Conservation (phyloP, 2,888 invertebrate species). For the Oegoconia quadripuncta region DNA sequence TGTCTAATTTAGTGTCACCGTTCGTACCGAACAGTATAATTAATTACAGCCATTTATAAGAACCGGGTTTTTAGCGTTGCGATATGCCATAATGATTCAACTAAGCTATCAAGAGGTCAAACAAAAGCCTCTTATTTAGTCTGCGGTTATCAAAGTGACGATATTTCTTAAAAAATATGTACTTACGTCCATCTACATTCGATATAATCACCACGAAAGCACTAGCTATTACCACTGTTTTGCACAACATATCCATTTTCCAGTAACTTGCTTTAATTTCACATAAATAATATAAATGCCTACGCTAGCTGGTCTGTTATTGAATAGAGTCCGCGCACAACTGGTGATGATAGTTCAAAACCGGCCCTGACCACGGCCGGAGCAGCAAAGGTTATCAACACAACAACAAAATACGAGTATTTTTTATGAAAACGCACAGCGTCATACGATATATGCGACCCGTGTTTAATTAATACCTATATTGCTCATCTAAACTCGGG, state of each 20-base stretch:
- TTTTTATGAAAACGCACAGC: slow-evolving; percentile 36
- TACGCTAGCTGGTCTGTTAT: slow-evolving; percentile 22
- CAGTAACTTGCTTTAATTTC: slow-evolving; percentile 19
- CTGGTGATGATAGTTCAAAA: slow-evolving; percentile 39
- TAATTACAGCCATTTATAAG: too few relatives aligned
- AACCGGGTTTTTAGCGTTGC: too few relatives aligned
- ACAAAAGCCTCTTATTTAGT: too few relatives aligned
- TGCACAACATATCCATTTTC: slow-evolving; percentile 34
- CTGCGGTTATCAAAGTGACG: too few relatives aligned
- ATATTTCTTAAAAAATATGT: background rate
- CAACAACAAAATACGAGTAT: slow-evolving; percentile 17
- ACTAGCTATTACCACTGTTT: slow-evolving; percentile 14
- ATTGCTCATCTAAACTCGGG: slow-evolving; percentile 6
- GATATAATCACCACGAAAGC: background rate
- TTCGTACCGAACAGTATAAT: too few relatives aligned
- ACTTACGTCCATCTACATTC: slow-evolving; percentile 1
- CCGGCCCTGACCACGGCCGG: slow-evolving; percentile 44
- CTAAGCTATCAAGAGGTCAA: too few relatives aligned
- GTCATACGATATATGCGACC: slow-evolving; percentile 4
- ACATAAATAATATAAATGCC: background rate
- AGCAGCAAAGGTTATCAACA: slow-evolving; percentile 57
- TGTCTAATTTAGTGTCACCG: too few relatives aligned
- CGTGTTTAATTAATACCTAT: slow-evolving; percentile 12
- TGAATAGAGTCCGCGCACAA: slow-evolving; percentile 41
- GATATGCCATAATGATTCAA: too few relatives aligned